A percentile compares a stretch with the other conserved stretches of the same genome.
Conservation (phyloP, 2,113 vertebrate species). For the Phrynocephalus versicolor region DNA sequence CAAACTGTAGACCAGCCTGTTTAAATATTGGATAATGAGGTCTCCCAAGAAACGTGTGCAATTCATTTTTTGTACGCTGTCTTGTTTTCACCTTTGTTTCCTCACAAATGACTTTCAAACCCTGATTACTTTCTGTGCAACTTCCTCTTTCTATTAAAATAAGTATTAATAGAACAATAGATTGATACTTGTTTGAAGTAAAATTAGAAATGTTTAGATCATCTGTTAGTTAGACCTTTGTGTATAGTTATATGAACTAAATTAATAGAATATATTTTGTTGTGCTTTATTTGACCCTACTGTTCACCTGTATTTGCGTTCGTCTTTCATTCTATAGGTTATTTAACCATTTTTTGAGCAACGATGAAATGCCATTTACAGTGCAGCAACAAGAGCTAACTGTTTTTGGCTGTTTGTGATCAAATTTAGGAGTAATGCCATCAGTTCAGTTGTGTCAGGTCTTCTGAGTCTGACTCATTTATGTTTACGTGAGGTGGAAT, state of each 20-base stretch:
- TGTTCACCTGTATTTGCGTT: background rate
- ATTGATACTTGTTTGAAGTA: background rate
- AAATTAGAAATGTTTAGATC: background rate
- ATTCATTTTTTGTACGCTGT: background rate
- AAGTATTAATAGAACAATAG: background rate
- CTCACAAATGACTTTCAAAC: conserved; percentile 4
- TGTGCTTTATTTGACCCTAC: conserved; percentile 19
- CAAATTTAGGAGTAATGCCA: conserved; percentile 17
- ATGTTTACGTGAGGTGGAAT: conserved; percentile 19
- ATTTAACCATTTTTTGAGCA: conserved; percentile 14
- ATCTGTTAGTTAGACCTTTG: background rate
- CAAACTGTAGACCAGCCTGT: background rate
- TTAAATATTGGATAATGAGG: conserved; percentile 6
- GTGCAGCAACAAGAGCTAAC: conserved; percentile 14
- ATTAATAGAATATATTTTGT: background rate
- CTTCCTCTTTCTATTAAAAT: background rate
- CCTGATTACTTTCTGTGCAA: conserved; percentile 7
- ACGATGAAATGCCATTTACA: conserved; percentile 12
- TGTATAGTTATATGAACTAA: background rate
- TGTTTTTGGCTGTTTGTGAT: conserved; percentile 19
- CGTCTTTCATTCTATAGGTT: conserved; percentile 29
- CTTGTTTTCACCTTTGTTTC: conserved; percentile 11
- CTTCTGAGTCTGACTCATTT: background rate
- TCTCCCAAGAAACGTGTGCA: background rate
- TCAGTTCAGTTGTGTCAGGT: background rate